These are phyloP conservation scores for Drepanosiphum platanoidis DNA, from an alignment of 2,888 invertebrate species.

Conservation along the genomic window DNA sequence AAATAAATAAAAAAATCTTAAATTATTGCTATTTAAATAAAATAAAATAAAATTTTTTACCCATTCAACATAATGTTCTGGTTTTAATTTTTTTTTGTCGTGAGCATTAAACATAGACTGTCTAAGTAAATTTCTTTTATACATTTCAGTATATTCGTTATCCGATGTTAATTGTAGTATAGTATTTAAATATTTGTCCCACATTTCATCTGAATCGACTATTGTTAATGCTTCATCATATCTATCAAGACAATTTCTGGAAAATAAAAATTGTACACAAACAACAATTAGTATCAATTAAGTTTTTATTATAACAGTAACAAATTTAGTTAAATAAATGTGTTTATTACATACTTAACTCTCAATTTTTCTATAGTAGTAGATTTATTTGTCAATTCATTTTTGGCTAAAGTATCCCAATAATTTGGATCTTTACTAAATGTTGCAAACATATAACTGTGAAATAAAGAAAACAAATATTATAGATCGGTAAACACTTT, in stretches of 20 bases:
- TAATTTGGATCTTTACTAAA: slow-evolving; percentile 38
- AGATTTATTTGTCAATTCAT: background rate
- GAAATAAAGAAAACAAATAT: slow-evolving; percentile 15
- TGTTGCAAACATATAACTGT: slow-evolving; percentile 23
- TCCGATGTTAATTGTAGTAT: slow-evolving; percentile 28
- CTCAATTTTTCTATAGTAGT: slow-evolving; percentile 3
- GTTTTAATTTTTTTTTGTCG: slow-evolving; percentile 41
- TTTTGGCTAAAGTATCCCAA: slow-evolving; percentile 46
- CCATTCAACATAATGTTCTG: slow-evolving; percentile 48
- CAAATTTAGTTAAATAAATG: background rate
- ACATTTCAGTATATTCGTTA: background rate
- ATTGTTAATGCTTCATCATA: slow-evolving; percentile 37
- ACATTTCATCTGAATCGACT: slow-evolving; percentile 41
- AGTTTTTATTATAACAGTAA: background rate
- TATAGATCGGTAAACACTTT: too few relatives aligned
- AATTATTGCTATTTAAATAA: background rate
- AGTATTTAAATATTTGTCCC: slow-evolving; percentile 46
- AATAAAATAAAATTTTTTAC: background rate
- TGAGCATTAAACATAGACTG: slow-evolving; percentile 52
- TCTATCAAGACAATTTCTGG: slow-evolving; percentile 35
- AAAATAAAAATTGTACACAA: background rate
- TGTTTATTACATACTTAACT: slow-evolving; percentile 41
- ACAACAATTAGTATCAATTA: background rate
- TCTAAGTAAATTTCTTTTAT: slow-evolving; percentile 44
- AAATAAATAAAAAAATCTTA: background rate